These are phyloP conservation scores for Phthorimaea operculella DNA, from an alignment of 1,140 invertebrate species.

Conservation along the genomic window DNA sequence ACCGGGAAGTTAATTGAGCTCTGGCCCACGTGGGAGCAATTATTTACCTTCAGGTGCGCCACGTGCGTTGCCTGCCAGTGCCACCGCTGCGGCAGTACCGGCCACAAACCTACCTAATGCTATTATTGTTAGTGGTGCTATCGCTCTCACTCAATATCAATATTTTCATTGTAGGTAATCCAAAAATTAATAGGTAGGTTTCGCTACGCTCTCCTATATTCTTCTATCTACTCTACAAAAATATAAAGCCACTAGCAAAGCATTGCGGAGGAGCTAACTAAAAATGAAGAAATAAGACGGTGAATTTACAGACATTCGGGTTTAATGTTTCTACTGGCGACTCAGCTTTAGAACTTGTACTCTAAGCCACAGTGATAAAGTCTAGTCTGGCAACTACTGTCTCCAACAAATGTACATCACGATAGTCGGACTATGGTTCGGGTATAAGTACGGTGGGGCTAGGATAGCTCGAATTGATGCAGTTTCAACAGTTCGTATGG, in stretches of 20 bases:
- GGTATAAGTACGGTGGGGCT: slow-evolving; percentile 16
- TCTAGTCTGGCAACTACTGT: slow-evolving; percentile 26
- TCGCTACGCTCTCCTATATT: too few species aligned
- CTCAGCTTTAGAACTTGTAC: slow-evolving; percentile 20
- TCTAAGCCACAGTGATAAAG: slow-evolving; percentile 28
- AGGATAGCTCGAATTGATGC: slow-evolving; percentile 3
- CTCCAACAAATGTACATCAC: slow-evolving; percentile 32
- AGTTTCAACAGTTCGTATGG: neutral
- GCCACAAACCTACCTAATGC: too few species aligned
- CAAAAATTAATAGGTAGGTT: too few species aligned
- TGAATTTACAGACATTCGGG: slow-evolving; percentile 58
- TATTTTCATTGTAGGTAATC: too few species aligned
- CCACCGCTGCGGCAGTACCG: slow-evolving; percentile 6
- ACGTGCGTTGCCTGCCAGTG: slow-evolving; percentile 34
- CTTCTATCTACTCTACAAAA: slow-evolving; percentile 6
- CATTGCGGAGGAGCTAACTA: slow-evolving; percentile 57
- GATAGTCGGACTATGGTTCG: slow-evolving; percentile 38
- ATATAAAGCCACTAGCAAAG: slow-evolving; percentile 41
- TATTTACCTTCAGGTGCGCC: slow-evolving; percentile 57
- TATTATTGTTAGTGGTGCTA: too few species aligned
- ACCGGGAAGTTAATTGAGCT: slow-evolving; percentile 47
- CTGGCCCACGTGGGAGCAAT: slow-evolving; percentile 56
- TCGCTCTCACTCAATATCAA: too few species aligned
- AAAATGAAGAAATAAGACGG: slow-evolving; percentile 61
- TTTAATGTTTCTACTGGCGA: slow-evolving; percentile 42